These are phyloP conservation scores for Dermochelys coriacea DNA, from an alignment of 2,797 vertebrate genomes.

Conservation along the genomic window DNA sequence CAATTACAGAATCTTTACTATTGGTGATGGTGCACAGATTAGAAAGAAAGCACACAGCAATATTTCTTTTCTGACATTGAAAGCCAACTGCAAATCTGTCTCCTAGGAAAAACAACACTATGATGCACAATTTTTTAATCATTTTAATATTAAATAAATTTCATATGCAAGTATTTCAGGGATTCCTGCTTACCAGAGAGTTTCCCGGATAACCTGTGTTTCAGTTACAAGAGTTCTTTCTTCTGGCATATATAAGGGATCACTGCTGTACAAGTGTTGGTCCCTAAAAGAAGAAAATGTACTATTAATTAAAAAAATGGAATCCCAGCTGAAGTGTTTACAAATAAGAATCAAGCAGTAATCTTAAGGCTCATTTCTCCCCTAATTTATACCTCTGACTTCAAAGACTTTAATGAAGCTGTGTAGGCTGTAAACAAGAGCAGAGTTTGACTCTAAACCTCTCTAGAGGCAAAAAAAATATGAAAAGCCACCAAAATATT, in stretches of 20 bases:
- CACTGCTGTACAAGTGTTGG: conserved; percentile 93
- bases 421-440: neutral
- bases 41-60: neutral
- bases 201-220: conserved; percentile 96
- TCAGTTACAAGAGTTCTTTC: conserved; percentile 94
- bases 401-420: neutral
- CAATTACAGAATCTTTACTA: neutral
- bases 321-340: neutral
- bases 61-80: neutral
- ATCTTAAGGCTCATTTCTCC: neutral
- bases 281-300: conserved; percentile 83
- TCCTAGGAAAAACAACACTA: neutral
- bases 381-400: neutral
- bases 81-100: neutral
- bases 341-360: neutral
- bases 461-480: neutral
- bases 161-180: neutral
- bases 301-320: neutral
- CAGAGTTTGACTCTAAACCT: neutral
- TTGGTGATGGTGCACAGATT: neutral
- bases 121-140: neutral
- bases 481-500: neutral
- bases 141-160: neutral
- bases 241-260: conserved; percentile 92
- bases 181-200: conserved; percentile 89